Conservation (phyloP, 2,113 vertebrate genomes). For the Hyperopisus bebe region DNA sequence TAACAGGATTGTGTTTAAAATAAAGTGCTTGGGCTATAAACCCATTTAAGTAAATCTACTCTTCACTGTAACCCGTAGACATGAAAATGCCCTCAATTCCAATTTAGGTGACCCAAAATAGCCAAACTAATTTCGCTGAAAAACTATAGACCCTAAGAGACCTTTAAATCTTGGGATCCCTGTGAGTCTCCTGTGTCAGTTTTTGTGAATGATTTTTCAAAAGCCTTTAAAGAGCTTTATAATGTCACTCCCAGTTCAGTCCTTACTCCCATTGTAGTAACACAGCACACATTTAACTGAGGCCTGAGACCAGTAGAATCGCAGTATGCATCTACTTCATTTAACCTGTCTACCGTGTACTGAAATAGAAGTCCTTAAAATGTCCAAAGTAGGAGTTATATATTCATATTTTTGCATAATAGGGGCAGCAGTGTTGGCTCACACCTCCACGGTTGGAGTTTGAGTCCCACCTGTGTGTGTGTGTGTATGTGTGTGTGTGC, state of each 20-base stretch:
- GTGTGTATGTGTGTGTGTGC: not conserved
- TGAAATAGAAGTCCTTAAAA: not conserved
- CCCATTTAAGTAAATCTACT: not conserved
- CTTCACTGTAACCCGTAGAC: not conserved
- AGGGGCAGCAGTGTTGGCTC: not conserved
- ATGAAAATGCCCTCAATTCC: not conserved
- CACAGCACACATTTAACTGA: not conserved
- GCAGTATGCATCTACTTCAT: not conserved
- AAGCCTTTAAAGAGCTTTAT: not conserved
- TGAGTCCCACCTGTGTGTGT: not conserved
- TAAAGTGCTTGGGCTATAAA: not conserved
- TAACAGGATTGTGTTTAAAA: not conserved
- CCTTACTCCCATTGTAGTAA: not conserved
- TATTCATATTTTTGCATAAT: not conserved
- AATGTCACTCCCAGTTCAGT: not conserved
- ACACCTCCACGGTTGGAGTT: not conserved
- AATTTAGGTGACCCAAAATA: not conserved
- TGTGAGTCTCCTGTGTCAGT: not conserved
- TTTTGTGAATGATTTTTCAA: conserved; percentile 5
- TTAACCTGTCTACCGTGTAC: not conserved
- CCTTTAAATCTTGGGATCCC: not conserved
- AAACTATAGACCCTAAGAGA: not conserved
- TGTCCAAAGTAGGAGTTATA: not conserved
- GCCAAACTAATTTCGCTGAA: not conserved
- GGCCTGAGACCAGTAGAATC: not conserved